A percentile compares a stretch with the other conserved stretches of the same genome.
Evolutionary conservation across 2,888 invertebrate species (phyloP).

Genomic region (Agonopterix arenella): DNA sequence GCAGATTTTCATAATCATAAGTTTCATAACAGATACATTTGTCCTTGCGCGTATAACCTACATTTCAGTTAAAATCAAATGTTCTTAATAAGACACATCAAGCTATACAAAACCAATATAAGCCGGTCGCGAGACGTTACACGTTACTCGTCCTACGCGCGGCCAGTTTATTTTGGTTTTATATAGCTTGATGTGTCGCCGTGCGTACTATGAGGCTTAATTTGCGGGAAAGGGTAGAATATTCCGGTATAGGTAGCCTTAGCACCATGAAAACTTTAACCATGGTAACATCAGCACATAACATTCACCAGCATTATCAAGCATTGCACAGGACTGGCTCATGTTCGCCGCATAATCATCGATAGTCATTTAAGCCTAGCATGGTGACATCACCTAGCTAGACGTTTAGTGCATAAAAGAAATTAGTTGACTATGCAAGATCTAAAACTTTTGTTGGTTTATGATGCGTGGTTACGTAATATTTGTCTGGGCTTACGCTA

Average conservation of each 20-base stretch:
- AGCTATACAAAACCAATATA: too few relatives aligned
- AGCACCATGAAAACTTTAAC: neutral
- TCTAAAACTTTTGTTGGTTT: constrained; percentile 27
- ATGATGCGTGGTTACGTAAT: constrained; percentile 1
- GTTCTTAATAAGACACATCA: too few relatives aligned
- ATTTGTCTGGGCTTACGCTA: constrained; percentile 48
- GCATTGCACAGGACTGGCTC: constrained; percentile 71
- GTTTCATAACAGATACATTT: too few relatives aligned
- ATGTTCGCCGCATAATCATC: constrained; percentile 55
- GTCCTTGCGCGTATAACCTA: too few relatives aligned
- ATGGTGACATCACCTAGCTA: constrained; percentile 71
- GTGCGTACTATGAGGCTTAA: too few relatives aligned
- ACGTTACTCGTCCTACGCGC: too few relatives aligned
- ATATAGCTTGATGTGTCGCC: too few relatives aligned
- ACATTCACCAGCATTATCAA: constrained; percentile 64
- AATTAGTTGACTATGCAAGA: constrained; percentile 22
- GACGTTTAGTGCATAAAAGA: constrained; percentile 53
- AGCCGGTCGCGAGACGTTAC: too few relatives aligned
- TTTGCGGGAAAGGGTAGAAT: neutral
- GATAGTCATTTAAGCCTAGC: constrained; percentile 66
- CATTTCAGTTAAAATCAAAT: too few relatives aligned
- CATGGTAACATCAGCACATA: constrained; percentile 59
- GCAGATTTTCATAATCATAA: too few relatives aligned
- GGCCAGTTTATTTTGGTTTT: too few relatives aligned
- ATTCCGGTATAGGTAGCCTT: neutral